phyloP scores from a whole-genome alignment of 2,888 invertebrate genomes.

The Melanotus villosus region DNA sequence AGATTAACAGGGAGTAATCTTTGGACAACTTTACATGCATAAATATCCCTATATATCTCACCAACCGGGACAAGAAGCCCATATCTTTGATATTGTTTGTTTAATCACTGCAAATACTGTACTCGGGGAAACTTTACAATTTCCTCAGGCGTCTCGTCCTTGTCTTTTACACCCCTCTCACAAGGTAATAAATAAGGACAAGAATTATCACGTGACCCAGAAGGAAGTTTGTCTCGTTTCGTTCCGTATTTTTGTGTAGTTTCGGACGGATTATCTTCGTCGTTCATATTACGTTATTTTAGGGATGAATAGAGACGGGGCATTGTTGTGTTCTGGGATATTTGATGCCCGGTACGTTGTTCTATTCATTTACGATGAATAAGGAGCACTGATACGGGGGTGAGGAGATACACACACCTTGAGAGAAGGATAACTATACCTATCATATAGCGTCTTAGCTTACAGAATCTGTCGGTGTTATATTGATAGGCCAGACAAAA shows the following conservation, averaged over 20 bases:
- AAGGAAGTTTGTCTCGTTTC: slow-evolving; percentile 11
- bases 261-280: slow-evolving; percentile 35
- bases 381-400: slow-evolving; percentile 41
- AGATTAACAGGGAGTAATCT: slow-evolving; percentile 67
- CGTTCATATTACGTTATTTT: slow-evolving; percentile 33
- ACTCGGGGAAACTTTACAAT: slow-evolving; percentile 29
- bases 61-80: slow-evolving; percentile 60
- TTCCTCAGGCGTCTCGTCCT: slow-evolving; percentile 34
- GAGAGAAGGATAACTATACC: slow-evolving; percentile 38
- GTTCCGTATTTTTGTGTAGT: slow-evolving; percentile 26
- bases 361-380: slow-evolving; percentile 46
- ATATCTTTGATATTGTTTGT: slow-evolving; percentile 66
- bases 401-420: slow-evolving; percentile 31
- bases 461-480: slow-evolving; percentile 38
- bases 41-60: slow-evolving; percentile 65
- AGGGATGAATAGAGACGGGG: slow-evolving; percentile 38
- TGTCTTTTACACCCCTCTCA: background rate
- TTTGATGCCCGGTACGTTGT: slow-evolving; percentile 46
- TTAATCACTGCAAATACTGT: slow-evolving; percentile 58
- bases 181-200: slow-evolving; percentile 14
- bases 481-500: slow-evolving; percentile 20
- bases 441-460: slow-evolving; percentile 44
- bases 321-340: slow-evolving; percentile 39
- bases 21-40: slow-evolving; percentile 66
- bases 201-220: slow-evolving; percentile 18